Evolutionary conservation across 2,797 vertebrate genomes (phyloP), one percentile per base, ranked within the genome.

Genomic region (Coilia nasus): DNA sequence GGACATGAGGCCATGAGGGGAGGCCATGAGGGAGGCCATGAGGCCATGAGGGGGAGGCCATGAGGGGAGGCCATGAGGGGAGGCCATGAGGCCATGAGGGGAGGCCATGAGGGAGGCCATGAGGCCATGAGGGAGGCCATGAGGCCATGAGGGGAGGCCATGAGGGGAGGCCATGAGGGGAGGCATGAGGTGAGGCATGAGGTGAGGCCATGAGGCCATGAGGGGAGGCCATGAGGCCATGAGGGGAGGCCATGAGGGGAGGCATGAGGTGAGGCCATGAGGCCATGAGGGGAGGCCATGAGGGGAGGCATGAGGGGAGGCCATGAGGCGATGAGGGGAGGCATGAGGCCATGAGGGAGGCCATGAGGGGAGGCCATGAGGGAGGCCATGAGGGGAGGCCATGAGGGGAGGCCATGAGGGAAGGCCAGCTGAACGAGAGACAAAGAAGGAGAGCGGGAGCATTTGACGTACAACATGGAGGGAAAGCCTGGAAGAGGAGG

Each of bases 371-470:
- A 46, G 23, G 31, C 35, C 67, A 75, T 41, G 35, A 2, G 35
- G 35, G 35, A 41, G 35, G 35, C 35, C 35, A 41, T n/a, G n/a
- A n/a, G n/a, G n/a, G n/a, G n/a, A n/a, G n/a, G n/a, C n/a, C n/a
- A n/a, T 41, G 35, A 2, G 35, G 35, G 35, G 62, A 41, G 35
- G 35, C 35, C 35, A 41, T 10, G 59, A 83, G 86, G 14, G 28
- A 23, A 46, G 23, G 31, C 35, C 67, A 75, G 46, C 31, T 62
- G 84, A 85, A 86, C 78, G 86, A 89, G 82, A 87, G 85, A 84
- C 75, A 83, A 85, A 82, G 54, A 60, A 84, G 84, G 83, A 80
- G 17, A 23, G 75, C 85, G 71, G 85, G 78, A 87, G 86, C 87
- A 86, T 88, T 31, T 46, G n/a, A 56, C 64, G 25, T 54, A 35